Conservation (phyloP, 2,888 invertebrate genomes). For the Sarcophaga rosellei region DNA sequence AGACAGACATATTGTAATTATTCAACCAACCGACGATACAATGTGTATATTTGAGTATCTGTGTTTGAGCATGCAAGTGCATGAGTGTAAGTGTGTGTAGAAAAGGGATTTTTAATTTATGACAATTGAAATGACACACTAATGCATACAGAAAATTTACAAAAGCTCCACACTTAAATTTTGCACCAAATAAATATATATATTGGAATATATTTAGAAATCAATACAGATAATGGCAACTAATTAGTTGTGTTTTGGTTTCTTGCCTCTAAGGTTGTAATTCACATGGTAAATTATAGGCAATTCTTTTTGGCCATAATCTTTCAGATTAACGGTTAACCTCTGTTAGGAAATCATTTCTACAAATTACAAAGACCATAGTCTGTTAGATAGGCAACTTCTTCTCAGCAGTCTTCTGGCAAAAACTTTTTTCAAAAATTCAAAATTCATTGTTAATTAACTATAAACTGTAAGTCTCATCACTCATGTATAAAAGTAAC, state of each 20-base stretch:
- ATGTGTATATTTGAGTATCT: conserved; percentile 12
- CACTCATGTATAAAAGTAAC: no score
- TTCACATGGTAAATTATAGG: no score
- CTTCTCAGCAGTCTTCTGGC: no score
- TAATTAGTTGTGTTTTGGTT: background rate
- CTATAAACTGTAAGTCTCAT: no score
- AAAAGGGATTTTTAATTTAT: conserved; percentile 50
- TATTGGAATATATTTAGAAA: background rate
- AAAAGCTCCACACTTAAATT: background rate
- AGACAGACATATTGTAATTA: conserved; percentile 52
- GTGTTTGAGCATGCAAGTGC: background rate
- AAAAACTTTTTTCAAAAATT: no score
- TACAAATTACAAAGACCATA: no score
- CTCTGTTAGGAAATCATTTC: no score
- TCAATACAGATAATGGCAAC: background rate
- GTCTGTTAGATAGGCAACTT: no score
- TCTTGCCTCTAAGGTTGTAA: no score
- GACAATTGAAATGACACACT: conserved; percentile 52
- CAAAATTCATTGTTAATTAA: no score
- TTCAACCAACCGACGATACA: conserved; percentile 39
- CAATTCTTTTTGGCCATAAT: no score
- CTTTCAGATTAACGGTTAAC: no score
- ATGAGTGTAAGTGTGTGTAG: background rate
- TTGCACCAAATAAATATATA: conserved; percentile 2
- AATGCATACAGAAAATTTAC: conserved; percentile 3